These are phyloP conservation scores for Prochilodus magdalenae DNA, from an alignment of 2,113 vertebrate genomes.

Conservation along the genomic window DNA sequence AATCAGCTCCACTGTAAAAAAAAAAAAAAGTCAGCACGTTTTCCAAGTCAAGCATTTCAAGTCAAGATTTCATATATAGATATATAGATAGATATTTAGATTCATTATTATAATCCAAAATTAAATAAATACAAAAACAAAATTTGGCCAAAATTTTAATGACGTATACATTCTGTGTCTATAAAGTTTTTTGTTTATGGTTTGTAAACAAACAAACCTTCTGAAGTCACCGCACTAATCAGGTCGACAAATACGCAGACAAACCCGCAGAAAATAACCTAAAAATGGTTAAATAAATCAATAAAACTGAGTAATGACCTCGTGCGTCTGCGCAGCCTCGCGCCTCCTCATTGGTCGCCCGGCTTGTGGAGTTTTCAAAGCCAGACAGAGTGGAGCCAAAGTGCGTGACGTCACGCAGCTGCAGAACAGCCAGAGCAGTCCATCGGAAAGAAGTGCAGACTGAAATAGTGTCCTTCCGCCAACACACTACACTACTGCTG, in stretches of 20 bases:
- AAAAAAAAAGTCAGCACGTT: too few relatives aligned
- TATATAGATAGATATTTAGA: conserved; percentile 20
- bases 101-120: background rate
- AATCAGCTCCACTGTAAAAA: too few relatives aligned
- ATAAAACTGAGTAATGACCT: conserved; percentile 36
- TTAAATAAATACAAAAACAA: too few relatives aligned
- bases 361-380: conserved; percentile 57
- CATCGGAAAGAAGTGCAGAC: conserved; percentile 25
- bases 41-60: too few relatives aligned
- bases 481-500: background rate
- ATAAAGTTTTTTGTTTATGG: too few relatives aligned
- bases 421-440: conserved; percentile 67
- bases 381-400: conserved; percentile 81
- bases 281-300: conserved; percentile 1
- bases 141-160: too few relatives aligned
- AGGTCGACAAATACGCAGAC: background rate
- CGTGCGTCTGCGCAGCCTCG: conserved; percentile 21
- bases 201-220: background rate
- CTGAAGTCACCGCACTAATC: too few relatives aligned
- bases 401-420: conserved; percentile 74
- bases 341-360: conserved; percentile 51
- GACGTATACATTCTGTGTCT: too few relatives aligned
- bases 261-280: background rate
- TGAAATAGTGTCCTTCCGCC: conserved; percentile 57
- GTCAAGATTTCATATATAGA: too few relatives aligned